Evolutionary conservation across 2,797 vertebrate genomes (phyloP).

Genomic region (Phrynocephalus vlangalii): DNA sequence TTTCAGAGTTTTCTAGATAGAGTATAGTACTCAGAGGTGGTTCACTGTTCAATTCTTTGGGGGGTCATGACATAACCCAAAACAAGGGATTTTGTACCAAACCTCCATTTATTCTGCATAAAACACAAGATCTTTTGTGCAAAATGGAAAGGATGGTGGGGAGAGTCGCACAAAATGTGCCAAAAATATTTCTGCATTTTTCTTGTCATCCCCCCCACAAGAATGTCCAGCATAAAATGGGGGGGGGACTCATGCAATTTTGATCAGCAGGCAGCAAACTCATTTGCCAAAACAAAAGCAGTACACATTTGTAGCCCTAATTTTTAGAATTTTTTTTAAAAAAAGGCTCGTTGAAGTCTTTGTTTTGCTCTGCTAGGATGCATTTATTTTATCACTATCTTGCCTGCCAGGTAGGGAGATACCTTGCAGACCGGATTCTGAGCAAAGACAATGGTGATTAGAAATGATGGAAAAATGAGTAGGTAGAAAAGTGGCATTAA

Average conservation of each 20-base stretch:
- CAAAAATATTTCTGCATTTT: no score
- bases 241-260: neutral
- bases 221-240: neutral
- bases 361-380: neutral
- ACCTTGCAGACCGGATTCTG: slow-evolving; percentile 42
- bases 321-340: neutral
- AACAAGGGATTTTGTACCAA: no score
- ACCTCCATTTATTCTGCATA: no score
- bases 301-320: neutral
- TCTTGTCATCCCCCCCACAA: no score
- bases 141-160: no score
- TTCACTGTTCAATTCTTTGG: no score
- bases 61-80: no score
- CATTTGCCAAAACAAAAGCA: neutral
- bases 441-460: slow-evolving; percentile 41
- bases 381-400: slow-evolving; percentile 30
- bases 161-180: no score
- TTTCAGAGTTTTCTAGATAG: no score
- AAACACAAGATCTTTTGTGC: no score
- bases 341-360: neutral
- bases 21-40: no score
- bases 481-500: slow-evolving; percentile 57
- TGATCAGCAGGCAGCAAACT: no score
- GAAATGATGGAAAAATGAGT: slow-evolving; percentile 39
- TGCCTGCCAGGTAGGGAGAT: slow-evolving; percentile 16